Evolutionary conservation across 2,797 vertebrate species (phyloP), one percentile per base, ranked within the genome.

Genomic region (Malacoctenus gilli): DNA sequence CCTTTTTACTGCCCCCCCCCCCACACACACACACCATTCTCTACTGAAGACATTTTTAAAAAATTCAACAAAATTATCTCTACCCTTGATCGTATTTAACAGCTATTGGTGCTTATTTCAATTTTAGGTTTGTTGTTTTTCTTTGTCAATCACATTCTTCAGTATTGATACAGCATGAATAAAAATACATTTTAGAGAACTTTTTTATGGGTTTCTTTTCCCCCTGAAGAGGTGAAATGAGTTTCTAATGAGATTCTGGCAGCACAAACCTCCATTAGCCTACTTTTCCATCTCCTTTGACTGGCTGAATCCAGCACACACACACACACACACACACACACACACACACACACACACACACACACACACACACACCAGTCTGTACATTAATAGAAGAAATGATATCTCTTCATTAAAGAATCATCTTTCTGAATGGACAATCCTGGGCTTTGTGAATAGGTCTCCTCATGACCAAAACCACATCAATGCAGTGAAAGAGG

Each of bases 401-500:
- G 70, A 85, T 85, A 82, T 86, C 72, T 86, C 75, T 87, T 90
- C 77, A 85, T 90, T 88, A 87, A 87, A 86, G 76, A 87, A 83
- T 80, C 50, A 31, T 83, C 78, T 84, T 83, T 85, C 75, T 81
- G 75, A 90, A 89, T 84, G 85, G 70, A 83, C 74, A 80, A 69
- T 68, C 51, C 52, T 42, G n/a, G 52, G 66, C 84, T 88, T 84
- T 78, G 75, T 84, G 71, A 83, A 84, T 61, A 79, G 74, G 63
- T 77, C 77, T 85, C 73, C 67, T 75, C 71, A 68, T 73, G 43
- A 84, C 75, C 80, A 59, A 68, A 75, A 68, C 57, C 59, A 59
- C 67, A 65, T 67, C 69, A 61, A 50, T 64, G 61, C 68, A 22
- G 70, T 77, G 54, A 86, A 84, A 87, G 67, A 74, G 57, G 53